Conservation (phyloP, 2,888 invertebrate genomes). For the Dryobota labecula region DNA sequence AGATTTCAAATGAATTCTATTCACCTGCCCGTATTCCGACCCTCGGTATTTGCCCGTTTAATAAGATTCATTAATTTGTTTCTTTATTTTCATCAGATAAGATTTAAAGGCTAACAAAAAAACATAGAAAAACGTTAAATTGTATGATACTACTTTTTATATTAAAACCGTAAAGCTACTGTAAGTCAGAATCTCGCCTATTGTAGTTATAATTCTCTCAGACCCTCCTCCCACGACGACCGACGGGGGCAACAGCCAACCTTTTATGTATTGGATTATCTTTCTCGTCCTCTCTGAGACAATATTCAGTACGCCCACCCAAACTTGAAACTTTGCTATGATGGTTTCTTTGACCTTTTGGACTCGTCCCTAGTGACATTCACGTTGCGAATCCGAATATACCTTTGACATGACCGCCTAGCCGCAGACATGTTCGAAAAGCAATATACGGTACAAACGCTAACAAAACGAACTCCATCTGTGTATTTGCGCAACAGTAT, state of each 20-base stretch:
- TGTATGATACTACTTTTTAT: conserved; percentile 54
- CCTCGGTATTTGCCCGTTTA: conserved; percentile 75
- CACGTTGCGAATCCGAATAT: conserved; percentile 73
- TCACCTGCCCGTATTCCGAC: conserved; percentile 84
- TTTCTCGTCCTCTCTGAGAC: conserved; percentile 80
- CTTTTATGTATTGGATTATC: conserved; percentile 81
- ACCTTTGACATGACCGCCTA: conserved; percentile 79
- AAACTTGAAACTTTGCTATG: conserved; percentile 76
- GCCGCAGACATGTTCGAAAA: conserved; percentile 69
- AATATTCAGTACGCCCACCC: conserved; percentile 83
- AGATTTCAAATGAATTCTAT: conserved; percentile 78
- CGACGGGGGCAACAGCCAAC: conserved; percentile 62
- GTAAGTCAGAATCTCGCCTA: conserved; percentile 56
- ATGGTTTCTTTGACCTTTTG: conserved; percentile 86
- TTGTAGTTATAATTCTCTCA: conserved; percentile 62
- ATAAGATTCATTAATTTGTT: conserved; percentile 74
- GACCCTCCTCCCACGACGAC: conserved; percentile 62
- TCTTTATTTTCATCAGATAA: conserved; percentile 70
- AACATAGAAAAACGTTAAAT: conserved; percentile 57
- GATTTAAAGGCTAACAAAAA: conserved; percentile 56
- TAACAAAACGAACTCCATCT: conserved; percentile 69
- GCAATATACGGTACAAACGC: conserved; percentile 58
- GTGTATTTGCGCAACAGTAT: conserved; percentile 79
- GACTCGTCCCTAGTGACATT: conserved; percentile 81
- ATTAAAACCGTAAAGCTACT: conserved; percentile 47